Percentiles rank a stretch among this genome's conserved stretches.
phyloP scores from a whole-genome alignment of 2,797 vertebrate genomes.

The Sphenodon punctatus region DNA sequence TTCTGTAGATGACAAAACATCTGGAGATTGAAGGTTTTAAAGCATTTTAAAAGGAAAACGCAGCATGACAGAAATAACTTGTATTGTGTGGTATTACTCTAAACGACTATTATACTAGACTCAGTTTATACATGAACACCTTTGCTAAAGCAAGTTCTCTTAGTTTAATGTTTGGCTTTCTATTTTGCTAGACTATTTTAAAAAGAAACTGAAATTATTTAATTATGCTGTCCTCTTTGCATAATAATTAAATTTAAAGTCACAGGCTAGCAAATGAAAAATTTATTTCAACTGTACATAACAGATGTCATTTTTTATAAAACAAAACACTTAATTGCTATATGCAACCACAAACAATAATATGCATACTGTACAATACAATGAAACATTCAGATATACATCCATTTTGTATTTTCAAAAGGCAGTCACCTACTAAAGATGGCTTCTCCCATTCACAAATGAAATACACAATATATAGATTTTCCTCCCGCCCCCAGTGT shows the following conservation, averaged over 20 bases:
- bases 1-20: background rate
- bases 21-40: background rate
- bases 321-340: constrained; percentile 85
- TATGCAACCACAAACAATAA: constrained; percentile 83
- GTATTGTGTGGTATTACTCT: background rate
- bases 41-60: background rate
- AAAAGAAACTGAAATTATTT: background rate
- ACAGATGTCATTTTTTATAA: constrained; percentile 84
- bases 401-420: constrained; percentile 78
- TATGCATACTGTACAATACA: constrained; percentile 85
- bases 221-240: constrained; percentile 46
- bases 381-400: constrained; percentile 87
- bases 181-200: background rate
- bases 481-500: constrained; percentile 73
- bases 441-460: constrained; percentile 85
- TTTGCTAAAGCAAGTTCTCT: background rate
- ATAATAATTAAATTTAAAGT: constrained; percentile 80
- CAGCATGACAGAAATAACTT: background rate
- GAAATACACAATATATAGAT: constrained; percentile 85
- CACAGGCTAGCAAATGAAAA: constrained; percentile 91
- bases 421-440: constrained; percentile 75
- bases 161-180: background rate
- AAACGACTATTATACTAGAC: background rate
- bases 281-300: constrained; percentile 98
- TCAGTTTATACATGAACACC: background rate